Evolutionary conservation across 64 coral and sea anemone species (phyloP).

Genomic region (Montipora efflorescens): DNA sequence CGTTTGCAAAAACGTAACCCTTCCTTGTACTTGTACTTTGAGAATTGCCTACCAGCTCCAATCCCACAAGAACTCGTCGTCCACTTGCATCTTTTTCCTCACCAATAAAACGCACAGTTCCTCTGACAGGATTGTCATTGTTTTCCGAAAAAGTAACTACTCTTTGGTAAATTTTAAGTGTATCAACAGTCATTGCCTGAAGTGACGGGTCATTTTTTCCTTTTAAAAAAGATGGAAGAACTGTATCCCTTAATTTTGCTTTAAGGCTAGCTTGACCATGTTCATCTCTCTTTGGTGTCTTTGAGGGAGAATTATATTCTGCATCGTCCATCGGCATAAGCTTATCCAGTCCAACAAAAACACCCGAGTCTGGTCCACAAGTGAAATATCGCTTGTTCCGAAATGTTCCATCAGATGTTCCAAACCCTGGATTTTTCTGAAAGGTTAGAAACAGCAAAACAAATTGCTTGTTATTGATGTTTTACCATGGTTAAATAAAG

Average conservation of each 20-base stretch:
- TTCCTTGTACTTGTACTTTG: no score
- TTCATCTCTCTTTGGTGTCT: conserved; percentile 1
- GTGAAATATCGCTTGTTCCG: conserved; percentile 68
- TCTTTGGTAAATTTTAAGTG: conserved; percentile 53
- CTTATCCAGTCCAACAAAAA: no score
- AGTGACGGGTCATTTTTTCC: background rate
- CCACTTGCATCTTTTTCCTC: background rate
- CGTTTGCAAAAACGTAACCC: no score
- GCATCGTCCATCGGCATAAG: background rate
- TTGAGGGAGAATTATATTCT: background rate
- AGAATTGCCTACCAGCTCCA: conserved; percentile 60
- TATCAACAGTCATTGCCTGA: background rate
- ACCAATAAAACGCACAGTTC: conserved; percentile 50
- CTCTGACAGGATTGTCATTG: background rate
- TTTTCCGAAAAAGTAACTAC: conserved; percentile 5
- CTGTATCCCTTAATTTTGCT: background rate
- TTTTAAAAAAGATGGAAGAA: background rate
- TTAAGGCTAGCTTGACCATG: background rate
- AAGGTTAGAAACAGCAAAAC: background rate
- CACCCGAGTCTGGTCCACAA: conserved; percentile 32
- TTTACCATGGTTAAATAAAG: no score
- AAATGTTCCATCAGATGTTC: conserved; percentile 79
- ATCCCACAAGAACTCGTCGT: conserved; percentile 7
- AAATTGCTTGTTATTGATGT: conserved; percentile 39
- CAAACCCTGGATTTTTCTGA: conserved; percentile 46